Percentiles rank a stretch among this genome's conserved stretches.
Evolutionary conservation across 1,140 invertebrate species (phyloP).

Genomic region (Palaemon carinicauda): DNA sequence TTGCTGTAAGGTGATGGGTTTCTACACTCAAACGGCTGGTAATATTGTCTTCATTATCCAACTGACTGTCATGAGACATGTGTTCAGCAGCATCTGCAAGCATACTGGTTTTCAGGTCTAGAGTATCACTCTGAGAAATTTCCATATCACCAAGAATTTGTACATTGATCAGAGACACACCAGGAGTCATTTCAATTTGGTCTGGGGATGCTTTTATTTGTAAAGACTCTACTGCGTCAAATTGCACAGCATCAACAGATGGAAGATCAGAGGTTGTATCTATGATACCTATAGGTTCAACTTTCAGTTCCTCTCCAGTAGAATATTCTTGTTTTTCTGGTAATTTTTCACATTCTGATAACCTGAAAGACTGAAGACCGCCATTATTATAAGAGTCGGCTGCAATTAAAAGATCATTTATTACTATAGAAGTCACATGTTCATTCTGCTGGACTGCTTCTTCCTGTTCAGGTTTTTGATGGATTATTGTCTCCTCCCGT

Average conservation of each 20-base stretch:
- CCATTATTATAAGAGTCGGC: constrained; percentile 46
- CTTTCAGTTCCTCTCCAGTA: constrained; percentile 38
- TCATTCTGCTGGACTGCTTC: constrained; percentile 31
- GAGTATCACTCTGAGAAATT: constrained; percentile 31
- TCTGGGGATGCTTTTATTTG: constrained; percentile 60
- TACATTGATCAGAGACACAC: constrained; percentile 46
- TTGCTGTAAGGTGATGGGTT: constrained; percentile 17
- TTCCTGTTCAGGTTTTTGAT: neutral
- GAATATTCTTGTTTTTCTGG: constrained; percentile 30
- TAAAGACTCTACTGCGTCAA: constrained; percentile 50
- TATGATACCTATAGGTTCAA: constrained; percentile 46
- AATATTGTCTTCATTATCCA: constrained; percentile 12
- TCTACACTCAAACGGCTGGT: constrained; percentile 21
- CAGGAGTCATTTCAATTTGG: constrained; percentile 57
- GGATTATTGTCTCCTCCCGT: neutral
- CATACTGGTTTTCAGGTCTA: constrained; percentile 24
- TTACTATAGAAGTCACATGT: constrained; percentile 50
- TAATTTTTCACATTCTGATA: constrained; percentile 42
- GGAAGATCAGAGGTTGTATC: constrained; percentile 30
- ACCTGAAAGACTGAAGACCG: constrained; percentile 40
- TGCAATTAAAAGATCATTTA: constrained; percentile 54
- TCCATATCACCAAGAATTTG: constrained; percentile 50
- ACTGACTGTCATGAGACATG: constrained; percentile 7
- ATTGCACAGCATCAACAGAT: constrained; percentile 36
- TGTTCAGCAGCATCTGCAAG: constrained; percentile 22